Evolutionary conservation across 2,888 invertebrate species (phyloP).

Genomic region (Ennomos erosarius): DNA sequence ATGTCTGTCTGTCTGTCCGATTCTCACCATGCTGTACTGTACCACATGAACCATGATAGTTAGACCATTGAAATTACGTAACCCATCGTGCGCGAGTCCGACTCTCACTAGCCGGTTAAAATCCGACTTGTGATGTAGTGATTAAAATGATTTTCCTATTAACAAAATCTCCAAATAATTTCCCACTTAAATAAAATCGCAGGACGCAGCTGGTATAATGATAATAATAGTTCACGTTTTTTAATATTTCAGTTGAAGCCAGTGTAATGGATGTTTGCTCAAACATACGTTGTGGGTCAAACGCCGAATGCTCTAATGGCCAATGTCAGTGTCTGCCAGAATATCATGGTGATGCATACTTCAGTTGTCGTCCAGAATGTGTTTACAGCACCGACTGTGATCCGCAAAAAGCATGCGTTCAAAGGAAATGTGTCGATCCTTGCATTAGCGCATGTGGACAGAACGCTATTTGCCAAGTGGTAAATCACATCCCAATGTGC

Average conservation of each 20-base stretch:
- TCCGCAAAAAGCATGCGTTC: slow-evolving; percentile 88
- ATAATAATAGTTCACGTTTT: neutral
- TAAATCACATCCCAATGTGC: slow-evolving; percentile 89
- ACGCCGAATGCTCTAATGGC: slow-evolving; percentile 87
- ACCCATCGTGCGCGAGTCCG: too few species aligned
- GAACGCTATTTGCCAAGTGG: slow-evolving; percentile 84
- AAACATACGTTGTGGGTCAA: slow-evolving; percentile 89
- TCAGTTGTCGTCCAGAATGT: slow-evolving; percentile 92
- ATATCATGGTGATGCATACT: slow-evolving; percentile 90
- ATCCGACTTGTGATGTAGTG: too few species aligned
- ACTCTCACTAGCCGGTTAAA: too few species aligned
- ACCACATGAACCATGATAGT: too few species aligned
- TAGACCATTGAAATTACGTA: too few species aligned
- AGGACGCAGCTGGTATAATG: too few species aligned
- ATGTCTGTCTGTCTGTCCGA: too few species aligned
- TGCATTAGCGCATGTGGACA: slow-evolving; percentile 90
- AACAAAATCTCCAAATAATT: too few species aligned
- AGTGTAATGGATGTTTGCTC: slow-evolving; percentile 86
- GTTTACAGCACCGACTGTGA: slow-evolving; percentile 90
- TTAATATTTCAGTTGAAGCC: slow-evolving; percentile 62
- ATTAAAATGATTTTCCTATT: too few species aligned
- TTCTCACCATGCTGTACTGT: too few species aligned
- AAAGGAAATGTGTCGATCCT: slow-evolving; percentile 90
- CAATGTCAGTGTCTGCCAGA: slow-evolving; percentile 90
- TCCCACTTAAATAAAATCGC: too few species aligned